Conservation (phyloP, 2,797 vertebrate genomes). For the Rhinogobio ventralis region DNA sequence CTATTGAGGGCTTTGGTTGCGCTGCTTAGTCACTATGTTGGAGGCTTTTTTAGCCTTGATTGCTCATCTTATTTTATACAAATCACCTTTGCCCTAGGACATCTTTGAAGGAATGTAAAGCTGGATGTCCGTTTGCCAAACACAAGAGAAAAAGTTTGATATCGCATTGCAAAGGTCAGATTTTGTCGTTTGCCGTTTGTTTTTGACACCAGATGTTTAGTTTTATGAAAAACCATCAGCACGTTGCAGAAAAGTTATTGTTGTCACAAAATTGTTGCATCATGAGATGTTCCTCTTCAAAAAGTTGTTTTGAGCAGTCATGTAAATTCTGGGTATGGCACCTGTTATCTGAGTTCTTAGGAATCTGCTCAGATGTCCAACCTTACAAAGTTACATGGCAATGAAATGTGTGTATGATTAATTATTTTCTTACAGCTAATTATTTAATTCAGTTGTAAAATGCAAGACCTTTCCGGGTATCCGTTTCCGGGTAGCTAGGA, state of each 20-base stretch:
- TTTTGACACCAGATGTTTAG: neutral
- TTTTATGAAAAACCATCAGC: neutral
- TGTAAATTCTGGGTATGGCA: constrained; percentile 4
- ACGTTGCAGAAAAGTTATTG: neutral
- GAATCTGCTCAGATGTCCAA: constrained; percentile 44
- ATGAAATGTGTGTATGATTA: constrained; percentile 29
- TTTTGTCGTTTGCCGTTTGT: neutral
- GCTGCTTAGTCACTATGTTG: neutral
- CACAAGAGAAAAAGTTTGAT: neutral
- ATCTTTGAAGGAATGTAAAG: neutral
- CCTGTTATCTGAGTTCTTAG: constrained; percentile 8
- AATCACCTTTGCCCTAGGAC: neutral
- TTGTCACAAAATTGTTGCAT: neutral
- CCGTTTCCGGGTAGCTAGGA: constrained; percentile 30
- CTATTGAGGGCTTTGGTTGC: neutral
- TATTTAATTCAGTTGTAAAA: constrained; percentile 52
- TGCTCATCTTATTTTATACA: neutral
- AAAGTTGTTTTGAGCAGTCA: neutral
- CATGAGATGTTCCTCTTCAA: constrained; percentile 2
- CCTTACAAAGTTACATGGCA: constrained; percentile 44
- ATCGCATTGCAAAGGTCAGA: constrained; percentile 2
- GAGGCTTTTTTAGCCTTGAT: neutral
- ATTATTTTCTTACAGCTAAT: constrained; percentile 47
- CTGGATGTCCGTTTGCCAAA: neutral
- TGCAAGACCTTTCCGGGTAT: constrained; percentile 6